Percentiles rank a stretch among this genome's conserved stretches.
phyloP scores from a whole-genome alignment of 1,140 invertebrate genomes.

The Macrobrachium nipponense region DNA sequence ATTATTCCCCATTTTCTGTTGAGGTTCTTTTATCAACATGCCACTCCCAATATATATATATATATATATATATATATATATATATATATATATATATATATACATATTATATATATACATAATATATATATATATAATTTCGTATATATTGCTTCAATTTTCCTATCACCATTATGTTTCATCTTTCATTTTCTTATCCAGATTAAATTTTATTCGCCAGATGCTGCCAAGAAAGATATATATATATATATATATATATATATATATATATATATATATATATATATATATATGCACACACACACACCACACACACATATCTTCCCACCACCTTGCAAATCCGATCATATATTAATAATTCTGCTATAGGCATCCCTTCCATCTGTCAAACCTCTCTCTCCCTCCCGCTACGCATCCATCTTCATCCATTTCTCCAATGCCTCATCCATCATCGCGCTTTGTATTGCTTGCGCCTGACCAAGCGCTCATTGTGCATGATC shows the following conservation, averaged over 20 bases:
- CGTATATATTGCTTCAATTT: not conserved
- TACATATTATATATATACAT: conserved; percentile 19
- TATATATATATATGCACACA: too few species aligned
- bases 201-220: too few species aligned
- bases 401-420: not conserved
- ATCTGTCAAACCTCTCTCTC: not conserved
- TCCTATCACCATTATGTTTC: not conserved
- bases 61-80: not conserved
- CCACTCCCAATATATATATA: not conserved
- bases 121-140: conserved; percentile 14
- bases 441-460: not conserved
- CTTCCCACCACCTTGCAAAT: not conserved
- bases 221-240: too few species aligned
- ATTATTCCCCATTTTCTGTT: too few species aligned
- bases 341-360: too few species aligned
- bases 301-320: too few species aligned
- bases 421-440: not conserved
- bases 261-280: too few species aligned
- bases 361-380: not conserved
- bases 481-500: not conserved
- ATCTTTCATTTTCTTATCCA: too few species aligned
- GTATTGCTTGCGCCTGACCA: not conserved
- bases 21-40: too few species aligned
- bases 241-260: too few species aligned
- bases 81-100: conserved; percentile 26